Evolutionary conservation across 2,888 invertebrate genomes (phyloP), one percentile per base, ranked within the genome.

Genomic region (Hololepta plana): DNA sequence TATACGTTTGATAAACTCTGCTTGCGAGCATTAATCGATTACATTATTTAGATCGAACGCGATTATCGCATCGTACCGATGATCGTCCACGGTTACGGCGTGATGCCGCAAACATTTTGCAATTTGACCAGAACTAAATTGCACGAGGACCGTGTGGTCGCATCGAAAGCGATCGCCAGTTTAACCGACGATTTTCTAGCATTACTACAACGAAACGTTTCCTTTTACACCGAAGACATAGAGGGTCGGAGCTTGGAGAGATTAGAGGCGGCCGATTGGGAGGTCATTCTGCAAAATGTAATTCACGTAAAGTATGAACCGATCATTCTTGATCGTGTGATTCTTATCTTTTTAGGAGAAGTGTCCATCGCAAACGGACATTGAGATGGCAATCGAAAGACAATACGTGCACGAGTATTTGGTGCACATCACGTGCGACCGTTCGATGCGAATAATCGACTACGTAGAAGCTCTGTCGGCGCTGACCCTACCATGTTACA

Each of bases 371-470:
- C 35, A 39, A n/a, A 57, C 62, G 46, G 72, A 72, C 34, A 66
- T 72, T 27, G 64, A 67, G 28, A 51, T 72, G 44, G 63, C 67
- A 2, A 58, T 67, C 33, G 72, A 72, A 46, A 57, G 67, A 37
- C 44, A 55, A 35, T 41, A 65, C 24, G 54, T 62, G 2, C 55
- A 51, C 27, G 47, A 59, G 19, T 54, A 62, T 35, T 49, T 70
- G 8, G 46, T 48, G n/a, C n/a, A n/a, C n/a, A n/a, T n/a, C n/a
- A n/a, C n/a, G n/a, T n/a, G n/a, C n/a, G n/a, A n/a, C n/a, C n/a
- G n/a, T n/a, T n/a, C n/a, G n/a, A n/a, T n/a, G n/a, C n/a, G n/a
- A n/a, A n/a, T n/a, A n/a, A n/a, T n/a, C n/a, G n/a, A n/a, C n/a
- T n/a, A n/a, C n/a, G n/a, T n/a, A n/a, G n/a, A n/a, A n/a, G n/a